A percentile compares a stretch with the other conserved stretches of the same genome.
Conservation (phyloP, 2,113 vertebrate species). For the Phylloscopus trochiloides region DNA sequence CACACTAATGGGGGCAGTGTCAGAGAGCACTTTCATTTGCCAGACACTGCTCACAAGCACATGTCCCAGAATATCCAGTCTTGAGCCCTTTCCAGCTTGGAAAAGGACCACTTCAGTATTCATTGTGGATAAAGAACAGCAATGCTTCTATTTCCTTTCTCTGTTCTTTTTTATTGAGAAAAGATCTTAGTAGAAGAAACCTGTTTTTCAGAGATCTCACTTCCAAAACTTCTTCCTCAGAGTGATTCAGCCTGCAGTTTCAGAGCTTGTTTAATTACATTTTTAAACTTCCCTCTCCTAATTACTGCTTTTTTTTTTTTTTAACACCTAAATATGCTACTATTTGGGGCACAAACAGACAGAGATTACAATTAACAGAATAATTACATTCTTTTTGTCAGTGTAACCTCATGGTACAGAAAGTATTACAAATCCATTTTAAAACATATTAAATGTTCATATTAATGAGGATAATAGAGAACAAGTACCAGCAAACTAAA, state of each 20-base stretch:
- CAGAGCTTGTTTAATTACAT: conserved; percentile 71
- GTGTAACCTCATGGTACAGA: conserved; percentile 79
- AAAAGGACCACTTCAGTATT: background rate
- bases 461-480: conserved; percentile 90
- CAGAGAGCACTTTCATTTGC: background rate
- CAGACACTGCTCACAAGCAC: background rate
- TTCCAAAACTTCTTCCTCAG: conserved; percentile 45
- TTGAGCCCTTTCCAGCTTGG: background rate
- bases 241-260: conserved; percentile 30
- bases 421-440: conserved; percentile 88
- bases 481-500: conserved; percentile 85
- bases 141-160: background rate
- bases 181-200: background rate
- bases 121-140: background rate
- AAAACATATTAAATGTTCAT: conserved; percentile 89
- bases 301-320: conserved; percentile 58
- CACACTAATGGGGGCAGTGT: background rate
- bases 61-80: background rate
- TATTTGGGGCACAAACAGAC: conserved; percentile 79
- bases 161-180: background rate
- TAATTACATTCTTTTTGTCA: conserved; percentile 82
- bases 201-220: conserved; percentile 28
- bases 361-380: conserved; percentile 82
- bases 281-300: conserved; percentile 75
- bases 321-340: conserved; percentile 79